Evolutionary conservation across 2,888 invertebrate species (phyloP).

Genomic region (Pterostichus niger): DNA sequence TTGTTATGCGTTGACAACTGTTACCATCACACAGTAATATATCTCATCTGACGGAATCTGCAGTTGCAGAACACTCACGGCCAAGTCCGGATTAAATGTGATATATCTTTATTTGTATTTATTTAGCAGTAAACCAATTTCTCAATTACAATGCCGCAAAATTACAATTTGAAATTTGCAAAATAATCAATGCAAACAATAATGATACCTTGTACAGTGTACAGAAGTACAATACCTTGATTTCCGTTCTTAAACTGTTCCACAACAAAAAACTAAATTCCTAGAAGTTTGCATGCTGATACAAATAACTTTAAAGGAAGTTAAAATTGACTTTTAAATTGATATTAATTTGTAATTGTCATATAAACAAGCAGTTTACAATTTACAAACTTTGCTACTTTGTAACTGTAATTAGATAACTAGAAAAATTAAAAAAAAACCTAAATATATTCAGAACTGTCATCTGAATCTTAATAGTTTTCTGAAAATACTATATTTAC

Average conservation of each 20-base stretch:
- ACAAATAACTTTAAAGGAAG: conserved; percentile 32
- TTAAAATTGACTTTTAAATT: conserved; percentile 47
- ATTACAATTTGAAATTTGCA: neutral
- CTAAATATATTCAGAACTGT: too few species aligned
- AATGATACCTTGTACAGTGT: neutral
- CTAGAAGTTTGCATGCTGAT: conserved; percentile 9
- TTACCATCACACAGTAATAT: too few species aligned
- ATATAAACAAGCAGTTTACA: conserved; percentile 26
- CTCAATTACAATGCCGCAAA: neutral
- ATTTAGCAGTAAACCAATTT: too few species aligned
- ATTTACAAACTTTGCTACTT: conserved; percentile 28
- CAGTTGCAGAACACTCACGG: too few species aligned
- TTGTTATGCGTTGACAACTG: too few species aligned
- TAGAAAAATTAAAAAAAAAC: too few species aligned
- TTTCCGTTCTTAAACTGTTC: conserved; percentile 8
- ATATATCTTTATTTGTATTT: neutral
- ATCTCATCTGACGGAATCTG: too few species aligned
- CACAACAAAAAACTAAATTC: conserved; percentile 25
- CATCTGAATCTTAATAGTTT: too few species aligned
- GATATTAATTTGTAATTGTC: conserved; percentile 46
- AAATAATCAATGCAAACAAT: neutral
- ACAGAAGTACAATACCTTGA: neutral
- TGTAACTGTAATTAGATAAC: neutral
- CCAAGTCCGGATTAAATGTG: too few species aligned
- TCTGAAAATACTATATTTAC: neutral